These are phyloP conservation scores for Stegodyphus dumicola DNA, from an alignment of 1,140 invertebrate genomes.

Conservation along the genomic window DNA sequence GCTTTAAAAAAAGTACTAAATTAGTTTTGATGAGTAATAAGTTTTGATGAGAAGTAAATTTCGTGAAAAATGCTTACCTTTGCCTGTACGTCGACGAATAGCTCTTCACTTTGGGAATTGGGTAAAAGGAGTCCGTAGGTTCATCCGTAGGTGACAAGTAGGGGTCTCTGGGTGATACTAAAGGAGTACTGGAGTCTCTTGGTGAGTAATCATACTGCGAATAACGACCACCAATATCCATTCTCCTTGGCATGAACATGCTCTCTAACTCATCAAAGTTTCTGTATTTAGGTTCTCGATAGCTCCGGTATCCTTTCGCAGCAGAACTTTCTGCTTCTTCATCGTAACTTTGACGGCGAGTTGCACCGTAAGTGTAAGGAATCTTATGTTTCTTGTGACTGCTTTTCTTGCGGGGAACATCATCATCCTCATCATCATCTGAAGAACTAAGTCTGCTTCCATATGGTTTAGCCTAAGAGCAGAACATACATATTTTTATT, in stretches of 20 bases:
- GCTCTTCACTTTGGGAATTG: constrained; percentile 12
- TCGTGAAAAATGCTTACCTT: constrained; percentile 2
- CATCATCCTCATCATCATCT: not conserved
- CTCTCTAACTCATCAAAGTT: constrained; percentile 49
- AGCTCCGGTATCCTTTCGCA: not conserved
- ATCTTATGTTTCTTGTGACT: constrained; percentile 17
- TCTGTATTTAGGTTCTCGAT: constrained; percentile 41
- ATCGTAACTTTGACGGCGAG: constrained; percentile 15
- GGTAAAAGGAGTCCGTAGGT: constrained; percentile 20
- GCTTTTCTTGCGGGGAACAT: not conserved
- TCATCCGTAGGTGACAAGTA: constrained; percentile 19
- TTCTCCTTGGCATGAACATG: constrained; percentile 28
- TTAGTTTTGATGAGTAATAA: no score
- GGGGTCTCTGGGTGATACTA: constrained; percentile 32
- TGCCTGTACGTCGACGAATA: constrained; percentile 18
- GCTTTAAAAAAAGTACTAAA: no score
- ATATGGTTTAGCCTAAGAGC: constrained; percentile 10
- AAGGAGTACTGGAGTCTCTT: not conserved
- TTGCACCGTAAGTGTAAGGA: constrained; percentile 4
- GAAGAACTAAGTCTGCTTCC: not conserved
- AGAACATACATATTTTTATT: no score
- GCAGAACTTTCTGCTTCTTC: not conserved
- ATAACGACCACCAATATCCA: not conserved
- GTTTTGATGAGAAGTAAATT: no score
- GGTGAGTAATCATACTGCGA: not conserved